Percentiles rank a stretch among this genome's conserved stretches.
phyloP scores from a whole-genome alignment of 2,797 vertebrate species.

The Acanthiza pusilla region DNA sequence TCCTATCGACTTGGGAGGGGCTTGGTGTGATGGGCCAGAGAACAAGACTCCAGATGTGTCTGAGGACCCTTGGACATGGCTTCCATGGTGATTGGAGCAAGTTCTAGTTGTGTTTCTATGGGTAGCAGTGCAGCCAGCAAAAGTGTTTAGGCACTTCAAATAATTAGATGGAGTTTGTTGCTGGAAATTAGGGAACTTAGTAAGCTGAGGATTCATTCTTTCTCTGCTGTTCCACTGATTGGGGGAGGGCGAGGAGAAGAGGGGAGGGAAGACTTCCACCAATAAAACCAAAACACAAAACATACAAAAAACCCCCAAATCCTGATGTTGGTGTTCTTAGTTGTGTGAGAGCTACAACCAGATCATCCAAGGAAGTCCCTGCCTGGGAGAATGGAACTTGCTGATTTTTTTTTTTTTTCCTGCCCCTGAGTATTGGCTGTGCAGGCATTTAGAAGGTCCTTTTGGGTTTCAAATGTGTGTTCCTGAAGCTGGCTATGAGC shows the following conservation, averaged over 20 bases:
- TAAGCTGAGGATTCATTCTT: neutral
- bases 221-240: neutral
- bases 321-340: conserved; percentile 31
- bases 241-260: accelerated
- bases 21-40: neutral
- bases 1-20: neutral
- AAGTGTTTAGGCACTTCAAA: neutral
- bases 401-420: conserved; percentile 16
- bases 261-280: accelerated
- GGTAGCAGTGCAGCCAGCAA: neutral
- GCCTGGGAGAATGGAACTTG: neutral
- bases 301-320: too few relatives aligned
- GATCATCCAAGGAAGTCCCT: conserved; percentile 36
- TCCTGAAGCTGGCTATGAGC: conserved; percentile 37
- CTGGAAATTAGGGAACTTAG: neutral
- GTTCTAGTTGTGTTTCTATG: accelerated
- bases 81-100: accelerated
- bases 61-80: neutral
- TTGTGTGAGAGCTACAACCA: conserved; percentile 48
- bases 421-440: conserved; percentile 52
- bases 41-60: neutral
- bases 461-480: conserved; percentile 30
- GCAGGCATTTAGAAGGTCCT: conserved; percentile 49
- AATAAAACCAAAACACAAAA: neutral
- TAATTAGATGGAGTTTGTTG: neutral